A percentile compares a stretch with the other conserved stretches of the same genome.
phyloP scores from a whole-genome alignment of 2,113 vertebrate species.

The Salvelinus sp. region DNA sequence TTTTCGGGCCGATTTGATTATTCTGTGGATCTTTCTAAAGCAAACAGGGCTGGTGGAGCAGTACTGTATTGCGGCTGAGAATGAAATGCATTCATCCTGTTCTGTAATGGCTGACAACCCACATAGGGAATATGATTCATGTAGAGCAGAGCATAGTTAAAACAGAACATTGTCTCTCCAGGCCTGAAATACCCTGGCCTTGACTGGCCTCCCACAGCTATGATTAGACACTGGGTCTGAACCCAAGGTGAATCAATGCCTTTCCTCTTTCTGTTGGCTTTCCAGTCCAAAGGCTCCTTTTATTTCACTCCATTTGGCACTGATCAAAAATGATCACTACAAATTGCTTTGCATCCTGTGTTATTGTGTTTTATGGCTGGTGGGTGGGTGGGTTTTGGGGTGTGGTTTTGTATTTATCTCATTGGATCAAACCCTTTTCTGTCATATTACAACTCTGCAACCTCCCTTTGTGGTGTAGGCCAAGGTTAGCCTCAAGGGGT shows the following conservation, averaged over 20 bases:
- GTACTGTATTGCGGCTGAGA: slow-evolving; percentile 53
- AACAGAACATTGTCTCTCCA: slow-evolving; percentile 62
- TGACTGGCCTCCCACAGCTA: slow-evolving; percentile 70
- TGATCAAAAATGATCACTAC: slow-evolving; percentile 51
- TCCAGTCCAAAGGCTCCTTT: neutral
- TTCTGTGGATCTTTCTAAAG: slow-evolving; percentile 45
- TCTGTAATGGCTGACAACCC: slow-evolving; percentile 70
- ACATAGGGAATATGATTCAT: slow-evolving; percentile 70
- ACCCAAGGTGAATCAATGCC: slow-evolving; percentile 72
- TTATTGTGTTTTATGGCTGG: slow-evolving; percentile 44
- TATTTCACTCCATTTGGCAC: slow-evolving; percentile 49
- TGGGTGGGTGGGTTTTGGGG: slow-evolving; percentile 30
- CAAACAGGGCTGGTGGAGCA: slow-evolving; percentile 38
- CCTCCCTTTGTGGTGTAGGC: slow-evolving; percentile 21
- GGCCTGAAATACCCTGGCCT: slow-evolving; percentile 64
- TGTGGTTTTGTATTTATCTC: slow-evolving; percentile 38
- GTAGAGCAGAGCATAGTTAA: slow-evolving; percentile 66
- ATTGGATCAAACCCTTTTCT: slow-evolving; percentile 30
- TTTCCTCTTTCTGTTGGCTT: slow-evolving; percentile 27
- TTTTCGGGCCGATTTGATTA: slow-evolving; percentile 42
- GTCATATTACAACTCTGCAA: slow-evolving; percentile 3
- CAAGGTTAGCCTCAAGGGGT: slow-evolving; percentile 32
- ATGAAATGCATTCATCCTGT: slow-evolving; percentile 69
- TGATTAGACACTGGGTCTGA: slow-evolving; percentile 70
- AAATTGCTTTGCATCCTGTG: slow-evolving; percentile 45